Conservation (phyloP, 2,113 vertebrate species). For the Trinectes maculatus region DNA sequence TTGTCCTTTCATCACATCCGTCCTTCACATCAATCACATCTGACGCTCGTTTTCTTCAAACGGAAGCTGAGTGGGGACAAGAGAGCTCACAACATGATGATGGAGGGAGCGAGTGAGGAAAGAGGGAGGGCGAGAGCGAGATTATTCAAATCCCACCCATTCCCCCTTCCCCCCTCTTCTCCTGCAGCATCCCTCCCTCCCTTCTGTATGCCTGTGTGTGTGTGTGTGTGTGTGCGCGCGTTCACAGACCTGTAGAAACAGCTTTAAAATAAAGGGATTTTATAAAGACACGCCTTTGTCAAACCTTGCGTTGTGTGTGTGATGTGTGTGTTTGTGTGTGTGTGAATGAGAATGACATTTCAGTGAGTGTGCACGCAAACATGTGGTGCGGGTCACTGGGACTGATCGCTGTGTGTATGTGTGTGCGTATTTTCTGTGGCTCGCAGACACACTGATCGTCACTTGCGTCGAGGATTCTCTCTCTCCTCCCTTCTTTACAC, state of each 20-base stretch:
- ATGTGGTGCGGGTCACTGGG: constrained; percentile 15
- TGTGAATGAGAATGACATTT: background rate
- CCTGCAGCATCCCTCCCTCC: constrained; percentile 65
- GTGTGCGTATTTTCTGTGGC: background rate
- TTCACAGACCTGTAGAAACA: constrained; percentile 42
- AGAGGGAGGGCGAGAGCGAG: background rate
- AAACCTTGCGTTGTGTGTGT: too few relatives aligned
- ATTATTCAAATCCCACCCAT: constrained; percentile 63
- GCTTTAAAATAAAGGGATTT: constrained; percentile 23
- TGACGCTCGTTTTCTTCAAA: constrained; percentile 6
- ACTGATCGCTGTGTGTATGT: background rate
- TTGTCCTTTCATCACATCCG: constrained; percentile 18
- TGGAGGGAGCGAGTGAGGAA: background rate
- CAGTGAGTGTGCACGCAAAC: background rate
- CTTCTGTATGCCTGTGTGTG: constrained; percentile 67
- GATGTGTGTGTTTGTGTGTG: background rate
- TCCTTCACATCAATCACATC: constrained; percentile 10
- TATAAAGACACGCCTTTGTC: constrained; percentile 24
- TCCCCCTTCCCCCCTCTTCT: constrained; percentile 78
- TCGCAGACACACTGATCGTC: constrained; percentile 40
- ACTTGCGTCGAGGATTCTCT: constrained; percentile 12
- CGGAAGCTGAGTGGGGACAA: background rate
- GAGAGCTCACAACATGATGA: background rate
- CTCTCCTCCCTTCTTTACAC: constrained; percentile 12
- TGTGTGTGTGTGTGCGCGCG: constrained; percentile 44